Conservation (phyloP, 2,113 vertebrate genomes). For the Corythaeola cristata region DNA sequence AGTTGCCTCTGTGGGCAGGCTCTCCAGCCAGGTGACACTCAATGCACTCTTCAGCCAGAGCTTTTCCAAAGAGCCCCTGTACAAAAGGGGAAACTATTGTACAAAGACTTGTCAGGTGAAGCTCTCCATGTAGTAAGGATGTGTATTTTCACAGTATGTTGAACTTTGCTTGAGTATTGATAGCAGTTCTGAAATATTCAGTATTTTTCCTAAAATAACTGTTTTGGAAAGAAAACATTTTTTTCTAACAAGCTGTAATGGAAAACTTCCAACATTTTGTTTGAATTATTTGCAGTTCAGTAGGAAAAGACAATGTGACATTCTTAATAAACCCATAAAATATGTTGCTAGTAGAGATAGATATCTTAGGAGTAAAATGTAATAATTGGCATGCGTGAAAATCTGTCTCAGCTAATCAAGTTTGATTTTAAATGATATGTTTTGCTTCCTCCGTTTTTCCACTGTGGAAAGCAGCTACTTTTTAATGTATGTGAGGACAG, state of each 20-base stretch:
- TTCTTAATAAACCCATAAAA: slow-evolving; percentile 30
- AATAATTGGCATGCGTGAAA: background rate
- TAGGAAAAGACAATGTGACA: background rate
- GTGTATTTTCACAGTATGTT: background rate
- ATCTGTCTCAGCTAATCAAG: background rate
- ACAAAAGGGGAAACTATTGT: background rate
- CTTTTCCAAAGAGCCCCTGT: background rate
- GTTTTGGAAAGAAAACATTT: background rate
- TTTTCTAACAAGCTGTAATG: background rate
- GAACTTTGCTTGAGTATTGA: background rate
- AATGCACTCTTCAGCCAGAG: background rate
- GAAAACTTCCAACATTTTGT: background rate
- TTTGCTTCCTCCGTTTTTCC: background rate
- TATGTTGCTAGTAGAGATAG: background rate
- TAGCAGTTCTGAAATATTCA: background rate
- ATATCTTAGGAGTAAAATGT: background rate
- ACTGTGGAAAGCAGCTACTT: background rate
- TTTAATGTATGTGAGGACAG: background rate
- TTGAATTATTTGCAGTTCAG: slow-evolving; percentile 32
- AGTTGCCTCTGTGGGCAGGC: background rate
- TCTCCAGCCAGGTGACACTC: background rate
- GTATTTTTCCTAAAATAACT: background rate
- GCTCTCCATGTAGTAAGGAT: background rate
- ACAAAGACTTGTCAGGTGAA: background rate
- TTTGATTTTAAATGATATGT: background rate